Evolutionary conservation across 2,888 invertebrate genomes (phyloP).

Genomic region (Iselma pallidipennis): DNA sequence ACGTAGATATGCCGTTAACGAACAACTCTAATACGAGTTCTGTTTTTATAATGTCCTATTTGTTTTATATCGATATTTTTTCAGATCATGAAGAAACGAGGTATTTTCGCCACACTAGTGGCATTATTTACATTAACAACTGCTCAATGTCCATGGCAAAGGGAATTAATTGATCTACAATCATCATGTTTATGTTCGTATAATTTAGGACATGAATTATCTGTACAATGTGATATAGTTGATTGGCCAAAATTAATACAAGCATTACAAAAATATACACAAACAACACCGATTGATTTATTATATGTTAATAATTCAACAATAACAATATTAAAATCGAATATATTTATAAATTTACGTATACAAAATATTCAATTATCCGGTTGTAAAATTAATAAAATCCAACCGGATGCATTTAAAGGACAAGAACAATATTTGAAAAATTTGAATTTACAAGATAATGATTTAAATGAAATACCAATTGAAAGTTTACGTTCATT

Average conservation of each 20-base stretch:
- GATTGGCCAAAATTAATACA: conserved; percentile 75
- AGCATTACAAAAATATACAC: conserved; percentile 72
- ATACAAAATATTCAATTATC: conserved; percentile 85
- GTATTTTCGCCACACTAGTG: conserved; percentile 38
- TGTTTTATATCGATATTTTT: conserved; percentile 20
- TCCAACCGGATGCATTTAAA: conserved; percentile 75
- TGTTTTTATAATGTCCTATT: neutral
- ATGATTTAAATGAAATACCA: conserved; percentile 78
- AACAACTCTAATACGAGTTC: neutral
- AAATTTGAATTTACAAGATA: conserved; percentile 85
- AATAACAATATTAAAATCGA: conserved; percentile 68
- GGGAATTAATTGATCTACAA: conserved; percentile 73
- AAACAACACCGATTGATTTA: conserved; percentile 73
- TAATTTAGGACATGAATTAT: conserved; percentile 81
- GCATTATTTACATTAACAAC: conserved; percentile 43
- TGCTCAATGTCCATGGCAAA: conserved; percentile 86
- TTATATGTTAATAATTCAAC: conserved; percentile 89
- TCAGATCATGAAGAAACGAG: conserved; percentile 51
- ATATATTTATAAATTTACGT: conserved; percentile 69
- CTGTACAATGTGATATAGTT: conserved; percentile 90
- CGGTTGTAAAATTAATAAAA: conserved; percentile 73
- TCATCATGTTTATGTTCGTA: conserved; percentile 86
- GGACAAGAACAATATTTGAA: conserved; percentile 81
- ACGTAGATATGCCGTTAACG: conserved; percentile 13
- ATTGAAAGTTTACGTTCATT: conserved; percentile 70